phyloP scores from a whole-genome alignment of 2,888 invertebrate genomes.

The Noctua fimbriata region DNA sequence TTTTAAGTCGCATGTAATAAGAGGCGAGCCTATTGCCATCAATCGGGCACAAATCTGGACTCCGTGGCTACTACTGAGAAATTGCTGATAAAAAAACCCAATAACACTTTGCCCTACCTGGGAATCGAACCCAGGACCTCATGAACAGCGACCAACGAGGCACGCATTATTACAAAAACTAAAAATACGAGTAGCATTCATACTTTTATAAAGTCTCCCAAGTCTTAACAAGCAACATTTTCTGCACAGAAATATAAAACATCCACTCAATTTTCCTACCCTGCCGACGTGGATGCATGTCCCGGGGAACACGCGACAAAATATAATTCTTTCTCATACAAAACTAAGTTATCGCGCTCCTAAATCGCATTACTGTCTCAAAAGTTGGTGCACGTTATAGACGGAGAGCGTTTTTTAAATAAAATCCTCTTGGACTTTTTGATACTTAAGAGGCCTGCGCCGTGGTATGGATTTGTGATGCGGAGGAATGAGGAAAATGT shows the following conservation, averaged over 20 bases:
- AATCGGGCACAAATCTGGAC: too few relatives aligned
- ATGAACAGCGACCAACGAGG: neutral
- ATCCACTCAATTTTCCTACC: slow-evolving; percentile 49
- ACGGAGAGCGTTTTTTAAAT: slow-evolving; percentile 32
- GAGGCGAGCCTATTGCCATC: too few relatives aligned
- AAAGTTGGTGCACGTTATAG: slow-evolving; percentile 34
- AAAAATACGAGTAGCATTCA: neutral
- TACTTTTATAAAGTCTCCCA: neutral
- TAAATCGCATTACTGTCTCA: slow-evolving; percentile 71
- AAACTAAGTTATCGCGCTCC: slow-evolving; percentile 72
- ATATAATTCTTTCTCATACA: slow-evolving; percentile 72
- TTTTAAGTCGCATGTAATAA: too few relatives aligned
- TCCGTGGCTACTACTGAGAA: too few relatives aligned
- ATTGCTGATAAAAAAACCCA: too few relatives aligned
- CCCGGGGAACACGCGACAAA: slow-evolving; percentile 59
- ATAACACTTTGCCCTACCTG: neutral
- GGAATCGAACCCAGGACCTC: neutral
- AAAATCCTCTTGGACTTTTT: neutral
- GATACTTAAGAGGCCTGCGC: too few relatives aligned
- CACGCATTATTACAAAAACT: neutral
- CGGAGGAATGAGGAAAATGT: too few relatives aligned
- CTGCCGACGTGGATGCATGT: slow-evolving; percentile 49
- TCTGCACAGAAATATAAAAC: slow-evolving; percentile 24
- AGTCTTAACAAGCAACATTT: slow-evolving; percentile 16
- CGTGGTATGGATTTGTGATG: too few relatives aligned